These are phyloP conservation scores for Dipodomys spectabilis DNA, from an alignment of 2,113 vertebrate species.

Conservation along the genomic window DNA sequence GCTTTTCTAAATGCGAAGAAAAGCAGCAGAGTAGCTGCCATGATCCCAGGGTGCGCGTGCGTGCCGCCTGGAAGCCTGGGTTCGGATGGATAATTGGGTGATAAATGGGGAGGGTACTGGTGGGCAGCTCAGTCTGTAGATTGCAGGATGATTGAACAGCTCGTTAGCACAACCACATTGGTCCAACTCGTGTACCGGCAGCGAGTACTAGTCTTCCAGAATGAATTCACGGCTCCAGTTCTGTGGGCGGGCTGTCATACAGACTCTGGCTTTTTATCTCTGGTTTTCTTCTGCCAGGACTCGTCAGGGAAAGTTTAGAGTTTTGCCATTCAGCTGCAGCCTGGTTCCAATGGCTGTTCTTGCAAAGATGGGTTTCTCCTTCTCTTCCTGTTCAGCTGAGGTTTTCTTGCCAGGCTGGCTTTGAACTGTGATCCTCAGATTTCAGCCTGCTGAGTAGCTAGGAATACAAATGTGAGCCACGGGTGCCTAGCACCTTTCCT, in stretches of 20 bases:
- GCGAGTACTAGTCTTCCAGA: background rate
- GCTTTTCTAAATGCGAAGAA: background rate
- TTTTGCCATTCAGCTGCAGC: background rate
- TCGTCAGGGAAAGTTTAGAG: background rate
- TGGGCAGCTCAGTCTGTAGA: background rate
- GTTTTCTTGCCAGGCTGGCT: no score
- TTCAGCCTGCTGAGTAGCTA: no score
- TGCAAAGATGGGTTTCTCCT: background rate
- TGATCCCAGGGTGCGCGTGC: background rate
- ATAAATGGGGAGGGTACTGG: background rate
- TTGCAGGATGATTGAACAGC: background rate
- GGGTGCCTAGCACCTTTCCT: background rate
- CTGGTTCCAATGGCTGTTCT: background rate
- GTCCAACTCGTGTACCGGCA: background rate
- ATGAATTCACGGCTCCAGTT: background rate
- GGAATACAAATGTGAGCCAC: no score
- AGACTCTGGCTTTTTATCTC: background rate
- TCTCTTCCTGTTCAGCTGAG: background rate
- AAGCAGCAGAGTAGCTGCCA: rapidly evolving
- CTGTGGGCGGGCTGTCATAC: background rate
- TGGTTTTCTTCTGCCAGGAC: background rate
- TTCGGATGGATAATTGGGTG: background rate
- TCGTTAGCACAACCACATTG: background rate
- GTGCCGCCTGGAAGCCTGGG: background rate
- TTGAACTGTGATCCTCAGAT: no score